These are phyloP conservation scores for Polymixis flavicincta DNA, from an alignment of 2,888 invertebrate species.

Conservation along the genomic window DNA sequence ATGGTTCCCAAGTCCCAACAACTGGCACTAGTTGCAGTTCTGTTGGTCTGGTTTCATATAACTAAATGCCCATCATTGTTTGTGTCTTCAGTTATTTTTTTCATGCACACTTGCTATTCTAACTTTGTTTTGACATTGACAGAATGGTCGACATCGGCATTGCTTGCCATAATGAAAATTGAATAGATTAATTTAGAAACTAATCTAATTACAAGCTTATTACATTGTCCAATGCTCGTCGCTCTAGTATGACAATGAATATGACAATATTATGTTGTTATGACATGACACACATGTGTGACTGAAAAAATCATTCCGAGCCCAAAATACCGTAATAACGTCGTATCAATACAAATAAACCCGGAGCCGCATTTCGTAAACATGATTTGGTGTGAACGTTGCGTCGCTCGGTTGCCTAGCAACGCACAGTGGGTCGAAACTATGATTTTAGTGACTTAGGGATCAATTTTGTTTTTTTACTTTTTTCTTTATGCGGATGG, in stretches of 20 bases:
- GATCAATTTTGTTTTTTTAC: too few relatives aligned
- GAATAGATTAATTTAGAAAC: not conserved
- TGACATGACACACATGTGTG: not conserved
- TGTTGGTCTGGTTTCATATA: too few relatives aligned
- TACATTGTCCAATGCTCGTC: too few relatives aligned
- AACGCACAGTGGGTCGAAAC: too few relatives aligned
- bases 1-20: too few relatives aligned
- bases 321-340: conserved; percentile 38
- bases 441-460: too few relatives aligned
- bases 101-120: not conserved
- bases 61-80: too few relatives aligned
- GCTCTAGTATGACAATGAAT: not conserved
- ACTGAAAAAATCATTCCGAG: conserved; percentile 14
- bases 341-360: conserved; percentile 54
- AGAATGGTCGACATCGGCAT: not conserved
- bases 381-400: conserved; percentile 57
- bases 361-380: conserved; percentile 51
- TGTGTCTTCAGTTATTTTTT: not conserved
- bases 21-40: too few relatives aligned
- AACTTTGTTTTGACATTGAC: not conserved
- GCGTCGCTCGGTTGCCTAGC: conserved; percentile 68
- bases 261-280: not conserved
- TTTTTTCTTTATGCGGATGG: too few relatives aligned
- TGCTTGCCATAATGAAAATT: not conserved
- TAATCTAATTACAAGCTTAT: too few relatives aligned